A percentile compares a stretch with the other conserved stretches of the same genome.
Evolutionary conservation across 2,888 invertebrate species (phyloP).

Genomic region (Meganola albula): DNA sequence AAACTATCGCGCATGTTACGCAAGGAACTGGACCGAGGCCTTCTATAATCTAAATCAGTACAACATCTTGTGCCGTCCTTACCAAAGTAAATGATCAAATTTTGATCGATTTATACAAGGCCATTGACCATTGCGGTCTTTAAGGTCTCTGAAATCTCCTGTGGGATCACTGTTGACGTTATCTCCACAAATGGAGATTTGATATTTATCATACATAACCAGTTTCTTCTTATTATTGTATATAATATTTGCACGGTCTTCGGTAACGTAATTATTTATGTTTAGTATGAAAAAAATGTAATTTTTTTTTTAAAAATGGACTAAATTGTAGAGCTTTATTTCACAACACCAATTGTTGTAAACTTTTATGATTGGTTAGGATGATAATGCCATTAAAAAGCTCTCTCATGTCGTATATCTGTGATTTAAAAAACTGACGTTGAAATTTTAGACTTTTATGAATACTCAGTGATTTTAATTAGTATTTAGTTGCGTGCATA

Average conservation of each 20-base stretch:
- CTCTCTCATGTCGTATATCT: conserved; percentile 21
- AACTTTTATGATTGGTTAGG: no score
- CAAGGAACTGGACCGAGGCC: conserved; percentile 65
- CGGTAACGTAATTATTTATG: no score
- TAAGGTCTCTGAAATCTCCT: conserved; percentile 27
- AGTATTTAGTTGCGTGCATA: conserved; percentile 4
- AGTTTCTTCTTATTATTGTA: conserved; percentile 30
- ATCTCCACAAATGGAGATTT: conserved; percentile 70
- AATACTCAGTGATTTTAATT: conserved; percentile 27
- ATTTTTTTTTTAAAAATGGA: no score
- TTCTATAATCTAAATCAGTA: conserved; percentile 50
- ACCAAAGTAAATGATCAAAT: conserved; percentile 42
- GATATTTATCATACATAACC: conserved; percentile 37
- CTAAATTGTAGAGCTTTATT: conserved; percentile 15
- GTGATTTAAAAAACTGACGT: conserved; percentile 13
- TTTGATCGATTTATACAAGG: conserved; percentile 31
- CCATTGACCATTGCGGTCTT: conserved; percentile 13
- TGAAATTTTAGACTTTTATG: conserved; percentile 18
- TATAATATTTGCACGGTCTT: conserved; percentile 30
- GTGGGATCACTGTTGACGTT: conserved; percentile 58
- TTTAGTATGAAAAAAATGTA: no score
- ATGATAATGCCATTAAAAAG: conserved; percentile 15
- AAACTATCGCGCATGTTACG: conserved; percentile 67
- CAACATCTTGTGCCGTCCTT: conserved; percentile 55
- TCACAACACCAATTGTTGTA: no score